Evolutionary conservation across 2,113 vertebrate genomes (phyloP).

Genomic region (Macquaria australasica): DNA sequence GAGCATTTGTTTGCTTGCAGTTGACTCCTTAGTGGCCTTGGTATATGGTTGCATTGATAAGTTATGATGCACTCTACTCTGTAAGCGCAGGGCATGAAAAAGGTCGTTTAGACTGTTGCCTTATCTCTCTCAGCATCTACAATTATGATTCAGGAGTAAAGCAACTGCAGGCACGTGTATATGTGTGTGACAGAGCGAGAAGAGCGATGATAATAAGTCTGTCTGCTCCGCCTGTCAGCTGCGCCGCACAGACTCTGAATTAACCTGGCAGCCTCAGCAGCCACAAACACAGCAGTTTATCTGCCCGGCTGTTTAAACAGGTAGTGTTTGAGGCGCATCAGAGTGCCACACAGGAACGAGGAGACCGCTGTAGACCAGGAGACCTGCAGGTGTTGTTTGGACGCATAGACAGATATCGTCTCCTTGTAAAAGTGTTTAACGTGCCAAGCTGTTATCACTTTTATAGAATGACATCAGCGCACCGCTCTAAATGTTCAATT

Average conservation of each 20-base stretch:
- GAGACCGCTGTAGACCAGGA: not conserved
- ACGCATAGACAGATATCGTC: not conserved
- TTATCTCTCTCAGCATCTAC: slow-evolving; percentile 6
- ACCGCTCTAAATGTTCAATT: not conserved
- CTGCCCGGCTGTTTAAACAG: slow-evolving; percentile 67
- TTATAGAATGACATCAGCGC: not conserved
- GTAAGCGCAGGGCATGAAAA: slow-evolving; percentile 17
- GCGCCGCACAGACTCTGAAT: slow-evolving; percentile 9
- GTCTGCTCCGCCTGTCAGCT: slow-evolving; percentile 20
- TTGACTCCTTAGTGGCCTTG: not conserved
- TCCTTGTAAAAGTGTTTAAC: not conserved
- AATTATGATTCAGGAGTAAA: slow-evolving; percentile 20
- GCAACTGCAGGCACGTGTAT: slow-evolving; percentile 41
- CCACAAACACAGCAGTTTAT: slow-evolving; percentile 56
- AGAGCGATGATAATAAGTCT: slow-evolving; percentile 20
- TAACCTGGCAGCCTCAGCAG: slow-evolving; percentile 2
- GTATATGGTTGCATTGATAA: slow-evolving; percentile 16
- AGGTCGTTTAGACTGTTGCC: not conserved
- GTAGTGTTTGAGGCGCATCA: slow-evolving; percentile 5
- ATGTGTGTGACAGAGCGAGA: slow-evolving; percentile 37
- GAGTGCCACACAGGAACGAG: not conserved
- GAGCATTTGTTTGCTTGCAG: not conserved
- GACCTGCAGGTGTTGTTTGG: not conserved
- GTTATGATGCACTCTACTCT: slow-evolving; percentile 1
- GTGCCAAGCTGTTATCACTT: not conserved